Evolutionary conservation across 2,113 vertebrate genomes (phyloP), one percentile per base, ranked within the genome.

Genomic region (Hypocryptadius cinnamomeus): DNA sequence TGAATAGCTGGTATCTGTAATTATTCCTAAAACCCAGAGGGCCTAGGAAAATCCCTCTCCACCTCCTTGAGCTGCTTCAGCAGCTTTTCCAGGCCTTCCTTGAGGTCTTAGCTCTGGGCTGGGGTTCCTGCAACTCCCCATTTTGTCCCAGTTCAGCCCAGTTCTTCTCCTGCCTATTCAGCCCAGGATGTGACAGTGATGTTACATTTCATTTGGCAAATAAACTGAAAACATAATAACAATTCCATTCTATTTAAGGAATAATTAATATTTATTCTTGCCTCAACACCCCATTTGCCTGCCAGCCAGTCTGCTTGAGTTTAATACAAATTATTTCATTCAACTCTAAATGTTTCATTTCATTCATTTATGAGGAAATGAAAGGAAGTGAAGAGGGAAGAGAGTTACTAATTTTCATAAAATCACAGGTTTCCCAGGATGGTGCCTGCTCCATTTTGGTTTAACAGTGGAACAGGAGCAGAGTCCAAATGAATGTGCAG

Each of bases 201-300:
- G 45, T 21, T 69, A 2, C 30, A 47, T 87, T 93, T 59, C 27
- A 48, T 61, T 84, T 92, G 65, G 73, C 85, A 91, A 84, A 78
- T 16, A 22, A 76, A 35, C 47, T 4, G 48, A 68, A 85, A 91
- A 23, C 51, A 31, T 40, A 27, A 57, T 63, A 87, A 74, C 71
- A 68, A 82, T 85, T 82, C 60, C 19, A 13, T 66, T 71, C 71
- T 22, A 11, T 89, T 70, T 39, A 66, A 65, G 33, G 68, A 87
- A 89, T 82, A 87, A 90, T 91, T 82, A 56, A 56, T 91, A 82
- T 82, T 95, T 76, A 70, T 82, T 82, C 90, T 92, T 82, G 40
- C 37, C 44, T 57, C 68, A 87, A 89, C 57, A 76, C 48, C 12
- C 48, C 6, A 0, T 70, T 90, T 85, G 57, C 85, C 74, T 89